Evolutionary conservation across 2,113 vertebrate species (phyloP).

Genomic region (Mus spicilegus): DNA sequence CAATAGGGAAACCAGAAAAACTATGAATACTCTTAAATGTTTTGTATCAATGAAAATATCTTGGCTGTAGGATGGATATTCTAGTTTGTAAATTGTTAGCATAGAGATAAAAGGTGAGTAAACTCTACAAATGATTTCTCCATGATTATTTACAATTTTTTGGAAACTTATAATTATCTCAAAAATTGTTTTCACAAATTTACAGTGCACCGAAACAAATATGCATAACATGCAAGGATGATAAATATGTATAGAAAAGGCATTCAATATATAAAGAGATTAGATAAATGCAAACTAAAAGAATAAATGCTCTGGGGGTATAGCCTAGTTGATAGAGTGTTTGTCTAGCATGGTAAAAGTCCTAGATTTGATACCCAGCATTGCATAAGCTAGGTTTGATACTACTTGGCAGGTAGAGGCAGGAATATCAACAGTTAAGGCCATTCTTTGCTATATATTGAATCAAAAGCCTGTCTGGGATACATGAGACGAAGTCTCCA

Average conservation of each 20-base stretch:
- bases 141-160: not conserved
- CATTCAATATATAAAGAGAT: not conserved
- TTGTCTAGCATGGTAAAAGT: not conserved
- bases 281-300: slow-evolving; percentile 4
- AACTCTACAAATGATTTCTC: not conserved
- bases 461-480: not conserved
- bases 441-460: not conserved
- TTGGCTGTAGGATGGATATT: not conserved
- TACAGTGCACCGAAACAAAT: not conserved
- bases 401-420: not conserved
- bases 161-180: slow-evolving; percentile 19
- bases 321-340: not conserved
- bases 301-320: not conserved
- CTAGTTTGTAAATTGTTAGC: slow-evolving; percentile 8
- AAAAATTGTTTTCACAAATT: not conserved
- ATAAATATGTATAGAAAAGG: not conserved
- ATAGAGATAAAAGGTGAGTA: not conserved
- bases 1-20: slow-evolving; percentile 1
- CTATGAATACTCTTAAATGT: not conserved
- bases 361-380: not conserved
- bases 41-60: not conserved
- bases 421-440: not conserved
- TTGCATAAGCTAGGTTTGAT: not conserved
- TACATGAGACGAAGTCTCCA: not conserved
- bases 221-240: not conserved